phyloP scores from a whole-genome alignment of 2,113 vertebrate genomes.

The Silurus asotus region DNA sequence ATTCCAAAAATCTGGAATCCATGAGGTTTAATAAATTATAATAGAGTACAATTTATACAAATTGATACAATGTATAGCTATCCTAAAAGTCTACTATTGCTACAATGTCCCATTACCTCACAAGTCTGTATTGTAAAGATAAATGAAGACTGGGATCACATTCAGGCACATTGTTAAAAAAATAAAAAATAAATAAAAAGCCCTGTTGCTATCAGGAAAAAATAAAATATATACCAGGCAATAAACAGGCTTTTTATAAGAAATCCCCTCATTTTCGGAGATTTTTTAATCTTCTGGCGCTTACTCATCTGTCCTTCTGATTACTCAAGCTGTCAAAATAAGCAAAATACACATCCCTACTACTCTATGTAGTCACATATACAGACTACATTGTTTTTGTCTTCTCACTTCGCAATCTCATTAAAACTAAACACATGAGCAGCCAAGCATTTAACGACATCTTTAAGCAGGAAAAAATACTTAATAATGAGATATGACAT shows the following conservation, averaged over 20 bases:
- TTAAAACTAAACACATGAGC: background rate
- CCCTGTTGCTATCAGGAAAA: background rate
- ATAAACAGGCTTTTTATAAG: background rate
- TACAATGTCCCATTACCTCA: background rate
- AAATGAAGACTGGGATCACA: background rate
- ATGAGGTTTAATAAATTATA: background rate
- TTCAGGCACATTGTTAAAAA: background rate
- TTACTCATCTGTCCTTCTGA: background rate
- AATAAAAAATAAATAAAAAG: conserved; percentile 1
- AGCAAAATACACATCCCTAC: background rate
- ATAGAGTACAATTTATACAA: background rate
- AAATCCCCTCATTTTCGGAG: background rate
- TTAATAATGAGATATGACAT: background rate
- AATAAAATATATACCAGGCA: background rate
- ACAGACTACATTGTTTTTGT: background rate
- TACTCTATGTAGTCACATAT: background rate
- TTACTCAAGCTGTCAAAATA: background rate
- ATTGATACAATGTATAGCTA: background rate
- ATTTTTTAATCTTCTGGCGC: background rate
- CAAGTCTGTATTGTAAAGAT: background rate
- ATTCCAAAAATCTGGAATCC: background rate
- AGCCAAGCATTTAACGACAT: background rate
- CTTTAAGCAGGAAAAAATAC: background rate
- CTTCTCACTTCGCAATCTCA: too few relatives aligned
- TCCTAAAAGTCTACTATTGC: background rate